Percentiles rank a stretch among this genome's conserved stretches.
Evolutionary conservation across 1,140 invertebrate genomes (phyloP).

Genomic region (Hylaeus volcanicus): DNA sequence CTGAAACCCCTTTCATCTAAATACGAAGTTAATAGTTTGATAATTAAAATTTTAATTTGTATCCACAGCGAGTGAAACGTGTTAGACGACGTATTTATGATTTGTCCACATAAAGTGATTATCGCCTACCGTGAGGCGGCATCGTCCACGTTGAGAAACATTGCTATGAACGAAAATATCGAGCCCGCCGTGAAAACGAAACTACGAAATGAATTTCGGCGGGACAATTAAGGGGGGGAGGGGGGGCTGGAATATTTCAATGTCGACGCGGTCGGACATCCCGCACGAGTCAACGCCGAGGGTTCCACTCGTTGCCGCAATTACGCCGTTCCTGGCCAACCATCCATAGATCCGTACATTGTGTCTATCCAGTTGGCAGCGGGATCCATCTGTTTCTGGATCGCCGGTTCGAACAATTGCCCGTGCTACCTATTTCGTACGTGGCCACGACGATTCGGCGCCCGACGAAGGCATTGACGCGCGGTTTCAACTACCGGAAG

Average conservation of each 20-base stretch:
- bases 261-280: slow-evolving; percentile 3
- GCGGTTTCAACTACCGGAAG: slow-evolving; percentile 13
- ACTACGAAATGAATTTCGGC: neutral
- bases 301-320: slow-evolving; percentile 54
- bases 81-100: too few relatives aligned
- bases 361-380: slow-evolving; percentile 57
- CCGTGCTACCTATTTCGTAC: neutral
- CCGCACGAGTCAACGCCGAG: slow-evolving; percentile 24
- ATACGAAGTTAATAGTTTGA: too few relatives aligned
- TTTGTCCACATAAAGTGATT: too few relatives aligned
- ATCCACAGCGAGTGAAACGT: too few relatives aligned
- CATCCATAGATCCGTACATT: slow-evolving; percentile 71
- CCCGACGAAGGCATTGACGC: neutral
- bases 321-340: slow-evolving; percentile 67
- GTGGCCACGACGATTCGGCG: neutral
- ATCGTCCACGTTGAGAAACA: too few relatives aligned
- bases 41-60: too few relatives aligned
- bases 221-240: neutral
- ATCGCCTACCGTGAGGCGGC: too few relatives aligned
- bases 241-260: slow-evolving; percentile 8
- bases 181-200: neutral
- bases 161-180: neutral
- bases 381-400: slow-evolving; percentile 58
- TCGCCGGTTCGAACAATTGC: slow-evolving; percentile 57
- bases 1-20: too few relatives aligned